Conservation (phyloP, 2,113 vertebrate genomes). For the Nyctibius bracteatus region DNA sequence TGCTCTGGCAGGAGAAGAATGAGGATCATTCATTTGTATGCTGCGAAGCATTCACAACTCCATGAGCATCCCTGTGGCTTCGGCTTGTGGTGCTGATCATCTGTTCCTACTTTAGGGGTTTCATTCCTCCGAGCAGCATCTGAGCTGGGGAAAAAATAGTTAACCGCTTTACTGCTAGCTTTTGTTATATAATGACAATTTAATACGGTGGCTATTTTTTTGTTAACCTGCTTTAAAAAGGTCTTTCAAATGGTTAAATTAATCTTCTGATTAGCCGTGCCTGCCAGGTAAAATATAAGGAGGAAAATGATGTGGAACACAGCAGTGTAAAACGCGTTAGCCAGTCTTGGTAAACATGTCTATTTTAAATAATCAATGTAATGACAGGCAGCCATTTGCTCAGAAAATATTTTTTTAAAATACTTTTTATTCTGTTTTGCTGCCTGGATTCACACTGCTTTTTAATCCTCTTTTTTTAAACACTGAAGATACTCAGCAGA, state of each 20-base stretch:
- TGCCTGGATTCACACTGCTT: neutral
- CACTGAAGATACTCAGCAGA: slow-evolving; percentile 31
- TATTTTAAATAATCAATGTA: slow-evolving; percentile 72
- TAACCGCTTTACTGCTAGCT: slow-evolving; percentile 75
- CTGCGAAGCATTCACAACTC: slow-evolving; percentile 76
- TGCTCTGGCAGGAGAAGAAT: slow-evolving; percentile 71
- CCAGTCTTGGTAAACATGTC: slow-evolving; percentile 69
- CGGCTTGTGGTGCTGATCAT: slow-evolving; percentile 85
- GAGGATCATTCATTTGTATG: slow-evolving; percentile 89
- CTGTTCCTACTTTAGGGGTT: slow-evolving; percentile 83
- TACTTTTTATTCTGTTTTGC: slow-evolving; percentile 42
- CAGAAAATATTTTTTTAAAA: slow-evolving; percentile 34
- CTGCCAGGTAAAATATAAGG: slow-evolving; percentile 62
- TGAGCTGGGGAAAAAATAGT: slow-evolving; percentile 69
- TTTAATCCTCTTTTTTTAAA: neutral
- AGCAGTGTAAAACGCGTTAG: slow-evolving; percentile 17
- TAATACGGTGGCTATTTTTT: slow-evolving; percentile 62
- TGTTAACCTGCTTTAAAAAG: slow-evolving; percentile 66
- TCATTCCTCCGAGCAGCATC: slow-evolving; percentile 69
- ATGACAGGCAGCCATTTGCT: slow-evolving; percentile 68
- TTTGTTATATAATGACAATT: slow-evolving; percentile 67
- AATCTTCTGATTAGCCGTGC: slow-evolving; percentile 67
- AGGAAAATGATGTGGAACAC: slow-evolving; percentile 43
- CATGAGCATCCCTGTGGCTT: slow-evolving; percentile 80
- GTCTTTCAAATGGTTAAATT: slow-evolving; percentile 53